Percentiles rank a stretch among this genome's conserved stretches.
Conservation (phyloP, 2,888 invertebrate genomes). For the Tenthredo amoena region DNA sequence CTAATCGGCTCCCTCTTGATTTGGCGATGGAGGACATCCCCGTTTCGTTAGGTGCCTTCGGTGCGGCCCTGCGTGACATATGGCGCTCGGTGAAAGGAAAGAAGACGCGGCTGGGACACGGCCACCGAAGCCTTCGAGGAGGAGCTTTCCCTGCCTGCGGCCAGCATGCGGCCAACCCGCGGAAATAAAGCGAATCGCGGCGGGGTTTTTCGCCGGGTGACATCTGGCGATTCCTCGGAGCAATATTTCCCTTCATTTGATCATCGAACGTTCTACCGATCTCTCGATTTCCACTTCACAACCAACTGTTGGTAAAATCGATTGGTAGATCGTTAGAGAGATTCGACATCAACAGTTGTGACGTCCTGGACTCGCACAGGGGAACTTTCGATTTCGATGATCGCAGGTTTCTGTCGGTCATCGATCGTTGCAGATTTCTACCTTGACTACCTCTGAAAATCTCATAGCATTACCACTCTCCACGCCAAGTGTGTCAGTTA, state of each 20-base stretch:
- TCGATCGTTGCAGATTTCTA: neutral
- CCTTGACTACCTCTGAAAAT: neutral
- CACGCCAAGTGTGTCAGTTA: neutral
- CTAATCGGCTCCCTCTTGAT: neutral
- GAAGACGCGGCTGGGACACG: constrained; percentile 59
- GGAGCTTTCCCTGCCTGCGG: constrained; percentile 73
- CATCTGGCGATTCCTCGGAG: neutral
- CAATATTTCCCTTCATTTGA: neutral
- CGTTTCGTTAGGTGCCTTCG: neutral
- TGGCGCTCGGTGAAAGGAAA: constrained; percentile 66
- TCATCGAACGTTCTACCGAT: neutral
- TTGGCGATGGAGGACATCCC: constrained; percentile 7
- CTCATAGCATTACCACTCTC: neutral
- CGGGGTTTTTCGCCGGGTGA: neutral
- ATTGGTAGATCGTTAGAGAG: neutral
- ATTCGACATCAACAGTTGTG: neutral
- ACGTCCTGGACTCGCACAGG: neutral
- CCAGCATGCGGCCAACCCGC: constrained; percentile 56
- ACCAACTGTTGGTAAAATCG: neutral
- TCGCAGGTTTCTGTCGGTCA: neutral
- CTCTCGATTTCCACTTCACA: neutral
- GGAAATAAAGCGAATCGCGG: neutral
- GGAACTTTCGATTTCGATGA: neutral
- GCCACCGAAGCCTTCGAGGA: constrained; percentile 61
- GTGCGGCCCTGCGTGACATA: constrained; percentile 67